Conservation (phyloP, 2,797 vertebrate genomes). For the Alfaro cultratus region DNA sequence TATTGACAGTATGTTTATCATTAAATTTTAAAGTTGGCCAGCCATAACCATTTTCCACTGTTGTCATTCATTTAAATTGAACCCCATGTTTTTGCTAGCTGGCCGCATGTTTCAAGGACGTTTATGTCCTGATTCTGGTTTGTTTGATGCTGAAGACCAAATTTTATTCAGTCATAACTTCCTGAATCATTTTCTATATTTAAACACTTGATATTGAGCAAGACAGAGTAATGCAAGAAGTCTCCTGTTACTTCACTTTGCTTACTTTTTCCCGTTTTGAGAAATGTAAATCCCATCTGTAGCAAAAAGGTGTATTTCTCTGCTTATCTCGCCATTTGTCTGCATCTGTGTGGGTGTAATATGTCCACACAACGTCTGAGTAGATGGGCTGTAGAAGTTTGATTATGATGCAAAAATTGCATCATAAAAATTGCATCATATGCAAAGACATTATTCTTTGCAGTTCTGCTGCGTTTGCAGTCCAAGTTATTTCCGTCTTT, state of each 20-base stretch:
- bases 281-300: not conserved
- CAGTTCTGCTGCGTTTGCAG: not conserved
- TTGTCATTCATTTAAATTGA: not conserved
- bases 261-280: not conserved
- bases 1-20: not conserved
- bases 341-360: not conserved
- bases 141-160: not conserved
- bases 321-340: not conserved
- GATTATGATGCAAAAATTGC: not conserved
- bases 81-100: not conserved
- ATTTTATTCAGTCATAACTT: not conserved
- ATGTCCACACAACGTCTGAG: not conserved
- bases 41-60: not conserved
- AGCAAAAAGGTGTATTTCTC: not conserved
- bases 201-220: not conserved
- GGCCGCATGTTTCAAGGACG: not conserved
- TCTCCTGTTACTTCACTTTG: not conserved
- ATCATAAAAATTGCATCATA: not conserved
- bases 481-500: not conserved
- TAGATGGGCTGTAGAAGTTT: not conserved
- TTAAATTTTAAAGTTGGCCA: not conserved
- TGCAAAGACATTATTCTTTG: not conserved
- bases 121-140: not conserved
- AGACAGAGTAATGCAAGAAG: not conserved
- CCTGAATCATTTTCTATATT: not conserved